Evolutionary conservation across 2,113 vertebrate genomes (phyloP), one percentile per base, ranked within the genome.

Genomic region (Athene cunicularia): DNA sequence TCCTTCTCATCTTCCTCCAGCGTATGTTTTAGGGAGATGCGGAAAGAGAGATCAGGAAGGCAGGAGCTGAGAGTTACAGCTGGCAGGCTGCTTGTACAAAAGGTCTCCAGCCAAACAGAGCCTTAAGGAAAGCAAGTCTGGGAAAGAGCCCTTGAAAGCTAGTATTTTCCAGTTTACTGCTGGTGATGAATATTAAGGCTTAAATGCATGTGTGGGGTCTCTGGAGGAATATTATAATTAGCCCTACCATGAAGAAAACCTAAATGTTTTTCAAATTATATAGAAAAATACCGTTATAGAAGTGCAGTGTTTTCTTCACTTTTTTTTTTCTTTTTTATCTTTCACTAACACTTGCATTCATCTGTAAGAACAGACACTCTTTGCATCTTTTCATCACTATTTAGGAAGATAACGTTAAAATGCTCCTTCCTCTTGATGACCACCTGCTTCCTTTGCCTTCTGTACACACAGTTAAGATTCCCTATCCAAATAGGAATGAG

Each of bases 371-470:
- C 20, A 87, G 56, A 18, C 24, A 14, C 63, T 66, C 55, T 59
- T 27, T 62, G 43, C 26, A 81, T 89, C 89, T 85, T 75, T 59
- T 49, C 27, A 68, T 63, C 14, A 2, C 64, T 39, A 4, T 73
- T 88, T 22, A 58, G n/a, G 35, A 24, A 88, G 91, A 91, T 37
- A 80, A 91, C 4, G 30, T 30, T 60, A 47, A 71, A 81, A 20
- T 16, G 15, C 23, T 64, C 22, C 77, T 85, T 93, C 73, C 81
- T 87, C 49, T 72, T 47, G 53, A 68, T 74, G 62, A 58, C 50
- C 68, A 94, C 60, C 76, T 79, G 86, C 60, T 95, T 91, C 84
- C 95, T 89, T 47, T 5, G 47, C 84, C 89, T 91, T 75, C 91
- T 79, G 64, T 64, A 70, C 18, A 5, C 11, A 22, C 8, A 59